phyloP scores from a whole-genome alignment of 2,113 vertebrate genomes.

The Dascyllus trimaculatus region DNA sequence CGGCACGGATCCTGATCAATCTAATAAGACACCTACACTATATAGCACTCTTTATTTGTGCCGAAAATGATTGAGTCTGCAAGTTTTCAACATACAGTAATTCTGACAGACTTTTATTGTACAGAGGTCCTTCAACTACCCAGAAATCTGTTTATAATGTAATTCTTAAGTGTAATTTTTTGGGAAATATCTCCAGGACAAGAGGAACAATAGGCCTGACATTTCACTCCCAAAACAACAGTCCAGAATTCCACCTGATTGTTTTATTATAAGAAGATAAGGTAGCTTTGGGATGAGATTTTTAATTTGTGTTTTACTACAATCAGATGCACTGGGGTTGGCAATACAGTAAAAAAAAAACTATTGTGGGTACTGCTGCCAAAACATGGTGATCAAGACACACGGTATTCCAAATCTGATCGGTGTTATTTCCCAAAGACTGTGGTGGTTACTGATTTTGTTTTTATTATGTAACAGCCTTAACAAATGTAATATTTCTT shows the following conservation, averaged over 20 bases:
- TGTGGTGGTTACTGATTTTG: background rate
- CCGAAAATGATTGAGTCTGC: background rate
- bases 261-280: background rate
- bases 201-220: background rate
- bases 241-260: background rate
- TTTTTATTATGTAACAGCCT: constrained; percentile 32
- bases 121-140: background rate
- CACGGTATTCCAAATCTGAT: background rate
- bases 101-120: background rate
- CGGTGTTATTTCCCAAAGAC: background rate
- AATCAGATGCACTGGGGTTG: background rate
- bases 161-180: background rate
- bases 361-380: background rate
- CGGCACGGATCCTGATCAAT: background rate
- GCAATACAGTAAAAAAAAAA: background rate
- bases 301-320: background rate
- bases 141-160: background rate
- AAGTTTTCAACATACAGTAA: background rate
- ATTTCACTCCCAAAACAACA: background rate
- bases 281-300: background rate
- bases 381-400: background rate
- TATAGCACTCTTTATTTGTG: background rate
- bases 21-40: background rate
- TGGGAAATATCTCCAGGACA: background rate
- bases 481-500: constrained; percentile 25